These are phyloP conservation scores for Drosophila helvetica DNA, from an alignment of 2,888 invertebrate species.

Conservation along the genomic window DNA sequence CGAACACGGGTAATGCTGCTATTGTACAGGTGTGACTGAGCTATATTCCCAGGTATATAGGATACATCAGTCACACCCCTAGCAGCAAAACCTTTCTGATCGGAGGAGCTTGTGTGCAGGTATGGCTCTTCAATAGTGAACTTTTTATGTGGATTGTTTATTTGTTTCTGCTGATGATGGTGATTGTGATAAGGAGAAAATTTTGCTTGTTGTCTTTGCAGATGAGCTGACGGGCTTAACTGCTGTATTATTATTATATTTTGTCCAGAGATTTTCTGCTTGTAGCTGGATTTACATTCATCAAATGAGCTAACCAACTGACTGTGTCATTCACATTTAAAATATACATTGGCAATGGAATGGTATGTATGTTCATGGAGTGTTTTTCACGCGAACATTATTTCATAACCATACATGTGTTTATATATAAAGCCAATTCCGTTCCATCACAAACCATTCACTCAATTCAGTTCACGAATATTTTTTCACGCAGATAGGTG, in stretches of 20 bases:
- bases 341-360: constrained; percentile 23
- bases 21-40: constrained; percentile 38
- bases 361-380: constrained; percentile 29
- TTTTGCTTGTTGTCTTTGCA: constrained; percentile 30
- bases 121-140: constrained; percentile 27
- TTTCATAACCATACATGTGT: neutral
- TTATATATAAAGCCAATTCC: neutral
- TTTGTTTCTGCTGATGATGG: constrained; percentile 42
- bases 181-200: constrained; percentile 24
- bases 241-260: constrained; percentile 51
- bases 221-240: constrained; percentile 31
- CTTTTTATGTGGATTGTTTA: constrained; percentile 28
- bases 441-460: neutral
- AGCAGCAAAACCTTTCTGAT: constrained; percentile 32
- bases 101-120: constrained; percentile 35
- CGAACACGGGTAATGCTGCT: constrained; percentile 22
- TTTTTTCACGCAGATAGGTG: neutral
- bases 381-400: constrained; percentile 13
- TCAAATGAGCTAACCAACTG: constrained; percentile 16
- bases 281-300: constrained; percentile 28
- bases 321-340: constrained; percentile 16
- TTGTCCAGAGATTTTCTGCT: constrained; percentile 26
- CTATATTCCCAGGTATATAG: constrained; percentile 35
- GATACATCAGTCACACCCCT: constrained; percentile 16
- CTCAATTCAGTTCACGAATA: neutral